Percentiles rank a stretch among this genome's conserved stretches.
Evolutionary conservation across 2,797 vertebrate genomes (phyloP).

Genomic region (Pogoniulus pusillus): DNA sequence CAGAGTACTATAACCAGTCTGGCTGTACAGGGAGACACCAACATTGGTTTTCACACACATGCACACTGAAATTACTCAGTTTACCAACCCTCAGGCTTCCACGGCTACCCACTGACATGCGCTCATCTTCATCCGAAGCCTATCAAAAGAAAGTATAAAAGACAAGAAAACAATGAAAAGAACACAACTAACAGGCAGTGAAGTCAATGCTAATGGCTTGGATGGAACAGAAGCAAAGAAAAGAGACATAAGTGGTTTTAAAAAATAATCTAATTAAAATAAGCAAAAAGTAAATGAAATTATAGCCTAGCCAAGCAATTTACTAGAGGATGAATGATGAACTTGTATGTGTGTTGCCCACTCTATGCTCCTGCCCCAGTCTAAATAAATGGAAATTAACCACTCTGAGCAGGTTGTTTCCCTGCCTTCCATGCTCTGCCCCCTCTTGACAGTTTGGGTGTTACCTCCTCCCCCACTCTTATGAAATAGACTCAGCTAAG

Average conservation of each 20-base stretch:
- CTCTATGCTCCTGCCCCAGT: background rate
- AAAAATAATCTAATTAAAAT: background rate
- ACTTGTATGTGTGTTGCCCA: background rate
- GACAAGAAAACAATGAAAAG: slow-evolving; percentile 46
- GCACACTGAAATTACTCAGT: background rate
- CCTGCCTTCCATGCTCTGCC: background rate
- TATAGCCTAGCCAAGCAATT: background rate
- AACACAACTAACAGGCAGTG: background rate
- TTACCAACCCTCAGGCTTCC: slow-evolving; percentile 93
- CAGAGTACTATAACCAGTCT: background rate
- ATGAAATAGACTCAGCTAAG: no score
- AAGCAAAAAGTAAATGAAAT: background rate
- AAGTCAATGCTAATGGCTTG: background rate
- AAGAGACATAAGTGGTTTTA: background rate
- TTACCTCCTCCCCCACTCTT: no score
- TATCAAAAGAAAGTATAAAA: slow-evolving; percentile 66
- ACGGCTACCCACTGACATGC: slow-evolving; percentile 89
- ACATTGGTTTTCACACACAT: background rate
- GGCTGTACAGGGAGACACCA: background rate
- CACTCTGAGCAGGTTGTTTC: background rate
- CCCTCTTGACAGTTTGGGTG: no score
- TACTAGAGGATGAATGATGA: background rate
- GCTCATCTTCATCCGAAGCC: slow-evolving; percentile 93
- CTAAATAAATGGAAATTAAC: background rate
- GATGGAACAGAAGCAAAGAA: background rate